Percentiles rank a stretch among this genome's conserved stretches.
These are phyloP conservation scores for Sphaerophoria rueppellii DNA, from an alignment of 2,888 invertebrate genomes.

Conservation along the genomic window DNA sequence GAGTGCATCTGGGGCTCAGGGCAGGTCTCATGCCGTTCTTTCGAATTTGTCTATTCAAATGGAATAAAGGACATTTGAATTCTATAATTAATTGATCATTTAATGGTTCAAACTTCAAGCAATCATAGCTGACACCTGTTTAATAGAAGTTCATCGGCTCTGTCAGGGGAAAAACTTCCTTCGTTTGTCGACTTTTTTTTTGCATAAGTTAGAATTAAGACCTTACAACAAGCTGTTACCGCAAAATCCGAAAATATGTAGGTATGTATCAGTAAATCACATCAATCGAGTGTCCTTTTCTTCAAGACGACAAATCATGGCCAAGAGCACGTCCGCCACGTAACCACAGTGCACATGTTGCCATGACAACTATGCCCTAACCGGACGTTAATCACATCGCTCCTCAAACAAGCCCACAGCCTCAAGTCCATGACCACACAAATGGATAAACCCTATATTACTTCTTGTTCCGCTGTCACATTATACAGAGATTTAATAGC, in stretches of 20 bases:
- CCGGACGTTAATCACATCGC: neutral
- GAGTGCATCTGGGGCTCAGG: neutral
- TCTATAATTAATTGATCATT: slow-evolving; percentile 18
- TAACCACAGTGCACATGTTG: neutral
- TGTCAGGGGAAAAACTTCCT: too few species aligned
- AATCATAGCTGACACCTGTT: neutral
- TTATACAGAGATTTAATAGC: slow-evolving; percentile 15
- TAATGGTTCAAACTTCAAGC: too few species aligned
- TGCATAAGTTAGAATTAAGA: too few species aligned
- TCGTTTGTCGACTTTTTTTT: too few species aligned
- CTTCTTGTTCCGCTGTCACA: slow-evolving; percentile 29
- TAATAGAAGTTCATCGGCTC: too few species aligned
- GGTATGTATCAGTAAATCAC: too few species aligned
- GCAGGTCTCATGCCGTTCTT: neutral
- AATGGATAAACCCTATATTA: slow-evolving; percentile 7
- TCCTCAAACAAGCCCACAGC: neutral
- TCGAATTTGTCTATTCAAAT: slow-evolving; percentile 8
- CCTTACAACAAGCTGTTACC: too few species aligned
- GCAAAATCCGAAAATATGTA: too few species aligned
- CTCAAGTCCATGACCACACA: neutral
- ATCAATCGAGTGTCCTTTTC: neutral
- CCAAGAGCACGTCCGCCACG: neutral
- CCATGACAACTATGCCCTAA: neutral
- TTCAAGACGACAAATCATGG: neutral
- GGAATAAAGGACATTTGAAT: neutral